Conservation (phyloP, 92 coral and sea anemone species). For the Phenganax stokvisi region DNA sequence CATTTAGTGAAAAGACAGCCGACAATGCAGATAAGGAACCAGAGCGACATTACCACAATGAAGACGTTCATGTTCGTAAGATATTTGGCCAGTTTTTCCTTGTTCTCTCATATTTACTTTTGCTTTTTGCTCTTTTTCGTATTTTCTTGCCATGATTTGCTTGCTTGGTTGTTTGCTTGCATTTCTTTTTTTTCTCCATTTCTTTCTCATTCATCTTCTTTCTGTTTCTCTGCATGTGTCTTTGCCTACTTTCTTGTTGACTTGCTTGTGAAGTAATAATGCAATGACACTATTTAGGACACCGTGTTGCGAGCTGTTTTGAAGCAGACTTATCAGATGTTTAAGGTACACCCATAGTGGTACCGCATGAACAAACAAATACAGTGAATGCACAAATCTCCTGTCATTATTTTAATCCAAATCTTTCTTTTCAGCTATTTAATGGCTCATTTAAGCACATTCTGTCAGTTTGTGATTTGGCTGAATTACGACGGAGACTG, state of each 20-base stretch:
- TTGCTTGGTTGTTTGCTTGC: not conserved
- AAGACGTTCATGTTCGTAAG: slow-evolving; percentile 74
- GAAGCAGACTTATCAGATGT: slow-evolving; percentile 91
- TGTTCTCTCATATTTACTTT: not conserved
- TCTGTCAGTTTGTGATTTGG: slow-evolving; percentile 55
- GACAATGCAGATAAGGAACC: slow-evolving; percentile 74
- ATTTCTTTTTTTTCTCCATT: not conserved
- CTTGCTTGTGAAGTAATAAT: not conserved
- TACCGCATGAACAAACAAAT: not conserved
- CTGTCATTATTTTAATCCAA: not conserved
- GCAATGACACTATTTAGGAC: slow-evolving; percentile 48
- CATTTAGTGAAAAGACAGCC: slow-evolving; percentile 84
- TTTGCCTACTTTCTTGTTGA: not conserved
- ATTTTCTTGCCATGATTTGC: not conserved
- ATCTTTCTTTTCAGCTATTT: slow-evolving; percentile 57
- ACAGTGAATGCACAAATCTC: not conserved
- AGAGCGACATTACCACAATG: slow-evolving; percentile 78
- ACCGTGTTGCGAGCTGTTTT: slow-evolving; percentile 87
- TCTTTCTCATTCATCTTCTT: not conserved
- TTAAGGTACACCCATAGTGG: slow-evolving; percentile 54
- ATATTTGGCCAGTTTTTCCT: not conserved
- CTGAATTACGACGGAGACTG: slow-evolving; percentile 63
- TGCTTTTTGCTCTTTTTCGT: not conserved
- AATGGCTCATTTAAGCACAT: slow-evolving; percentile 79
- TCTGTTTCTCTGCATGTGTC: not conserved